Base-by-base conservation (phyloP, 2,113 vertebrate genomes). In the Pygathrix nemaeus region DNA sequence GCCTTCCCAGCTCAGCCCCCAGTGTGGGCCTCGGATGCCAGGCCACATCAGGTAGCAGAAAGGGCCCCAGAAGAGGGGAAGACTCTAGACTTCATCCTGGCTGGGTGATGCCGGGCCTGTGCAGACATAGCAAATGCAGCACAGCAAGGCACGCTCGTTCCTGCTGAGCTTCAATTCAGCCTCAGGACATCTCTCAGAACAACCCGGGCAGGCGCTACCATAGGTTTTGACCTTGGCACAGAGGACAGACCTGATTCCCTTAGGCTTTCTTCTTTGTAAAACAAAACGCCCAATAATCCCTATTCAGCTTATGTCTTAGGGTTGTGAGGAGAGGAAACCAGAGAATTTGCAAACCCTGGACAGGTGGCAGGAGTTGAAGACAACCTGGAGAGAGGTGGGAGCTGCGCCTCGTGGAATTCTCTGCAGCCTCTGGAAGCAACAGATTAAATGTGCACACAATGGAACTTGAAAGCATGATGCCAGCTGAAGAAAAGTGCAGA, bases 21-120 rank as follows among this genome's bases (percentile, higher is more conserved):
- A 25, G 8, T 1, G 18, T 57, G 68, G 45, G 66, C 57, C n/a
- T 72, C 2, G 0, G 59, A 32, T 18, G 3, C n/a, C 35, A 55
- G 73, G 79, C 0, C 0, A 50, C n/a, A 72, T 18, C 3, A 0
- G 48, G 11, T 30, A 7, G 13, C 32, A 18, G 35, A 55, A 73
- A 57, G 48, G 2, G 9, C 35, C 57, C 55, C 0, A 3, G 35
- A 40, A 32, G 5, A 45, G 48, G n/a, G 57, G 25, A 45, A 21
- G 1, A 5, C n/a, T 10, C 73, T 38, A 40, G 66, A n/a, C 66
- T 45, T 75, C 16, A 0, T n/a, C 38, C 59, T 55, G 81, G 14
- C n/a, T 45, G 13, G n/a, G 79, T 32, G 61, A 75, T 85, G 4
- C 50, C 14, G 5, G 91, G 59, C 70, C 48, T n/a, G 6, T 38